Base-by-base conservation (phyloP, 2,113 vertebrate genomes). In the Phyllostomus discolor region DNA sequence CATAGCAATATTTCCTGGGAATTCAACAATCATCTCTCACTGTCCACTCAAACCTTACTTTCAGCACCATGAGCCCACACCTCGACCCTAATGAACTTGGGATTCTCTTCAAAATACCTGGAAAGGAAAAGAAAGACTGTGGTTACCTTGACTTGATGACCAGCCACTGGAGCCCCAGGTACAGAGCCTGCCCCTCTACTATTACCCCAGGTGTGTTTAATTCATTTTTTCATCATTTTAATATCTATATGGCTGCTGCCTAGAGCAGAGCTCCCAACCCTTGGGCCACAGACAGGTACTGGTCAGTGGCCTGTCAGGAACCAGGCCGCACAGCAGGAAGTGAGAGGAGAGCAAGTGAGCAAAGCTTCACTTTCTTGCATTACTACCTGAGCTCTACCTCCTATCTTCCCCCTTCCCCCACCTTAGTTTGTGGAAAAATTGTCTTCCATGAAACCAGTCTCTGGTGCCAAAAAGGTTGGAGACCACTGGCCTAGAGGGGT, bases 31-130 rank as follows among this genome's bases (percentile, higher is more conserved):
- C n/a, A 79, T 83, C 43, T 57, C 79, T 93, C 70, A 88, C 19
- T 95, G 57, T 66, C 79, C 52, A 80, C 12, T 86, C 46, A 70
- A 66, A 24, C 31, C 82, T 43, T 81, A 62, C 90, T 97, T 95
- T 90, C 35, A 83, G 70, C 41, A 84, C 41, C 76, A 38, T 33
- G 59, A 64, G 41, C 86, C 85, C 59, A 82, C 50, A 43, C 52
- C 41, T 81, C 4, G 9, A 90, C 33, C 46, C 57, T 91, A 81
- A 92, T 81, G 90, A 88, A 78, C 38, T 48, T 94, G 90, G 64
- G 26, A 84, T 88, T 93, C 83, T 88, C 62, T 48, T 87, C 54
- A 50, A 95, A 94, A 64, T 82, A 88, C 41, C 52, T 41, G 46
- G 31, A 86, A 94, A 70, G 26, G 33, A 81, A 94, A 91, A 91